Base-by-base conservation (phyloP, 2,113 vertebrate species). In the Sigmodon hispidus region DNA sequence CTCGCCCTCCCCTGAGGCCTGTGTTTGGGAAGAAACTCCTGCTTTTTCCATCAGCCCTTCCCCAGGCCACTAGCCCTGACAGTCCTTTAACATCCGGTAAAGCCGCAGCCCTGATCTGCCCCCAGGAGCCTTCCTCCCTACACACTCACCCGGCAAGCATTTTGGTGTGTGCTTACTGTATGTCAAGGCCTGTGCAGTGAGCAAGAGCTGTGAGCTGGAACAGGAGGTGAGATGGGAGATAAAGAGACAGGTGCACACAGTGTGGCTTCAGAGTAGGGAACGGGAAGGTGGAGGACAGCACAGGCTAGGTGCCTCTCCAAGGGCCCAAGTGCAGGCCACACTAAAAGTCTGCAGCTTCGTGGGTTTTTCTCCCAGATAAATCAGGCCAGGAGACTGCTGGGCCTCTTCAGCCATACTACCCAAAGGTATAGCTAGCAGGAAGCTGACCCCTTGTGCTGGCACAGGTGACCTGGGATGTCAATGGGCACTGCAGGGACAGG, bases 331-430 rank as follows among this genome's bases (percentile, higher is more conserved):
- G 1, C 29, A 34, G 40, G 43, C 36, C 43, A 48, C 61, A 48
- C 29, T 48, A 22, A 85, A 6, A n/a, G n/a, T n/a, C n/a, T n/a
- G n/a, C n/a, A n/a, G 98, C 97, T 97, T 97, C 97, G 96, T 98
- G 98, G 98, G 97, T 98, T 61, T 98, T 98, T 97, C 98, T 98
- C 98, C 98, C 98, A 98, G 98, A 98, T 98, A 98, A 98, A 98
- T 98, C 95, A 98, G 98, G 97, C 98, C 98, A 98, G 98, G 97
- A 98, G 98, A 94, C 96, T 96, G 96, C 96, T 98, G 69, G 1
- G 93, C 98, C 98, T 96, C 97, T 98, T 98, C 98, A 91, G 98
- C 97, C 97, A 76, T 89, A 26, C 94, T 97, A 22, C 24, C 50
- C 6, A 5, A 67, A 24, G 7, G 59, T 40, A 7, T 85, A 29